Conservation (phyloP, 2,113 vertebrate genomes). For the Caracal caracal region DNA sequence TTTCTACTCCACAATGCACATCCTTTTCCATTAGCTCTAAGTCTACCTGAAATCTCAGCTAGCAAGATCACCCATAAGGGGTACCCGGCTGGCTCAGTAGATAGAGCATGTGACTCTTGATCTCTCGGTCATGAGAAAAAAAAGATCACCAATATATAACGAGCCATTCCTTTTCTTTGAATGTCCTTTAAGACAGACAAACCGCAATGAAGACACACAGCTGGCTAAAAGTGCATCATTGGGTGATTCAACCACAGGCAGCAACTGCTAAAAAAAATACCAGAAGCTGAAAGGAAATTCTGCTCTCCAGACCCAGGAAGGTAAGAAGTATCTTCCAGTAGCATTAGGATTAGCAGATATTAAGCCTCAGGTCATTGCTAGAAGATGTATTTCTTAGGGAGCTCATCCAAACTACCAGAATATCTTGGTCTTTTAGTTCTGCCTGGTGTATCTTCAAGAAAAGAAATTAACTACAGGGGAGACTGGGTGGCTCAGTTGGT, state of each 20-base stretch:
- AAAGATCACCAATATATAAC: neutral
- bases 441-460: neutral
- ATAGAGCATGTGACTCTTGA: neutral
- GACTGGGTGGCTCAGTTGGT: too few relatives aligned
- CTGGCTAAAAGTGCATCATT: neutral
- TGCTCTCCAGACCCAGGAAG: neutral
- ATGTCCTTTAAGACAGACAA: neutral
- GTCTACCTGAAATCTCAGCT: constrained; percentile 36
- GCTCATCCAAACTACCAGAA: neutral
- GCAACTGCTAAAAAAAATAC: neutral
- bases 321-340: neutral
- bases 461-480: neutral
- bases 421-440: neutral
- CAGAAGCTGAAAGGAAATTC: constrained; percentile 40
- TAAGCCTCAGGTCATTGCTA: neutral
- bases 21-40: neutral
- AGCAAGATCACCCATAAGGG: neutral
- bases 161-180: neutral
- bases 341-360: neutral
- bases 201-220: neutral
- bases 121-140: neutral
- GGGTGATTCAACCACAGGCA: neutral
- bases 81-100: neutral
- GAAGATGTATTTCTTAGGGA: neutral
- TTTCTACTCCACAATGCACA: neutral